Evolutionary conservation across 1,140 invertebrate genomes (phyloP), one percentile per base, ranked within the genome.

Genomic region (Drosophila tristis): DNA sequence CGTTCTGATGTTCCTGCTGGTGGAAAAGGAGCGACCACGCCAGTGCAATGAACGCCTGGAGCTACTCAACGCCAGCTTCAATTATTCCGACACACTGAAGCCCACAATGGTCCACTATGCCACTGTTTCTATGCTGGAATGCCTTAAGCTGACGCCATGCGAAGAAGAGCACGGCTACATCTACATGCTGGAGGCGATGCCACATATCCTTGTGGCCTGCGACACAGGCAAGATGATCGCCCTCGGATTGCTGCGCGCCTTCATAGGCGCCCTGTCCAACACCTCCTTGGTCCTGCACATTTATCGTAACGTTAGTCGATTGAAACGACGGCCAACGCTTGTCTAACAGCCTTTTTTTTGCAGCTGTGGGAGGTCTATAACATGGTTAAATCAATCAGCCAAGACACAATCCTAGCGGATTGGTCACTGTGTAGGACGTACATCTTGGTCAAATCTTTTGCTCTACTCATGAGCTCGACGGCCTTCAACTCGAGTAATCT

Each of bases 191-290:
- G 56, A 75, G 15, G 63, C 49, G 2, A 77, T 85, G 16, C 77
- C 81, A 1, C 81, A 85, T 47, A 45, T 85, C 3, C 42, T 80
- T 8, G 82, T 67, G 43, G 67, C 81, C 4, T 85, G 81, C 23
- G 81, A 85, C 43, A 85, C 81, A 0, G 81, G 81, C 7, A 85
- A 85, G 48, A 67, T 85, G 63, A 85, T 85, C 15, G 74, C 73
- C 0, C 43, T 85, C 6, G 67, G 81, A 1, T 35, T 85, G 5
- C 42, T 85, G 2, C 74, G 81, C 1, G 47, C 67, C 0, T 35
- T 85, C 16, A 49, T 85, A 42, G 50, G 58, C 2, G 49, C 62
- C 8, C 5, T 85, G 26, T 45, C 80, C 6, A 50, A 47, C 8
- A 35, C 71, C 1, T 13, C 44, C 6, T 39, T 85, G 15, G 44